These are phyloP conservation scores for Drosophila insularis DNA, from an alignment of 1,140 invertebrate species.

Conservation along the genomic window DNA sequence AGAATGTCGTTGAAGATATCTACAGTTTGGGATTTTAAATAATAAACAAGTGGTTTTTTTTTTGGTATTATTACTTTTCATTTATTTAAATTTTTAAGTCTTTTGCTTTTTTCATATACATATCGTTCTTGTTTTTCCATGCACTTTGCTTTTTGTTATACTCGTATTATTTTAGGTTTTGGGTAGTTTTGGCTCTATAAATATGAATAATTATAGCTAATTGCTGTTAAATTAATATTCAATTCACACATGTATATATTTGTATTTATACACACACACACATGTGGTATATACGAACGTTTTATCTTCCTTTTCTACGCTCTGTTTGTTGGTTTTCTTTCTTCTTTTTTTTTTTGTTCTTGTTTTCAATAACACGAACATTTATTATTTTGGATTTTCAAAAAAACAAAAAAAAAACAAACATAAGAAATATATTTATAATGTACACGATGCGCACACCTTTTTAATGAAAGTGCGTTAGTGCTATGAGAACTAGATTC, in stretches of 20 bases:
- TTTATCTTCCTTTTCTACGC: not conserved
- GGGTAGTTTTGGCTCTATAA: conserved; percentile 80
- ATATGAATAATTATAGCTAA: conserved; percentile 79
- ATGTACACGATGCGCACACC: conserved; percentile 56
- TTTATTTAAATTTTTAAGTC: conserved; percentile 81
- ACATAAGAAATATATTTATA: conserved; percentile 48
- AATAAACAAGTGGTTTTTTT: too few relatives aligned
- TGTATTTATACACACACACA: conserved; percentile 35
- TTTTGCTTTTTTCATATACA: conserved; percentile 68
- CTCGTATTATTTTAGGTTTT: conserved; percentile 73
- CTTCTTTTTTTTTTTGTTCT: not conserved
- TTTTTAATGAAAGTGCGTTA: conserved; percentile 17
- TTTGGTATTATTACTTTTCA: conserved; percentile 76
- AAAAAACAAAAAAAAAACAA: conserved; percentile 25
- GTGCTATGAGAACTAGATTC: conserved; percentile 39
- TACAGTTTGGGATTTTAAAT: not conserved
- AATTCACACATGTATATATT: conserved; percentile 46
- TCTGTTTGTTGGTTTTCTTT: not conserved
- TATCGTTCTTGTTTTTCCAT: conserved; percentile 47
- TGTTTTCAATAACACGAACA: conserved; percentile 58
- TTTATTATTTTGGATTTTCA: conserved; percentile 26
- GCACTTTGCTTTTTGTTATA: conserved; percentile 58
- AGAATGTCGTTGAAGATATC: too few relatives aligned
- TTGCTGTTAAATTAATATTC: conserved; percentile 79
- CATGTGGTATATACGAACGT: conserved; percentile 50